These are phyloP conservation scores for Drosophila fuyamai DNA, from an alignment of 1,140 invertebrate genomes.

Conservation along the genomic window DNA sequence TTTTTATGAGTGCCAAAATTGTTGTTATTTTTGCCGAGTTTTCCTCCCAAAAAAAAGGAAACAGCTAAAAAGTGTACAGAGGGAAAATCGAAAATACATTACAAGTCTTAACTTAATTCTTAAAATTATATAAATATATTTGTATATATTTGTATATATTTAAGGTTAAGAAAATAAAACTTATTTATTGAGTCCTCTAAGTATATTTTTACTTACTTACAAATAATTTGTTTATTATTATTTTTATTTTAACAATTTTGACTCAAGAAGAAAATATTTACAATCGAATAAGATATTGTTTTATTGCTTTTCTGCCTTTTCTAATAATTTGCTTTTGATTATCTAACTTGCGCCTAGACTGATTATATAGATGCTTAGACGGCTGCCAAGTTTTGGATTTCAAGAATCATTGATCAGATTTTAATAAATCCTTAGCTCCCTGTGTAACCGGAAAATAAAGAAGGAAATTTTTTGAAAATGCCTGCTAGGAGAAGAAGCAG, in stretches of 20 bases:
- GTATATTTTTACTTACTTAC: too few species aligned
- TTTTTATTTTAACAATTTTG: background rate
- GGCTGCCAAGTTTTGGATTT: too few species aligned
- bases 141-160: too few species aligned
- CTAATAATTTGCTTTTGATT: too few species aligned
- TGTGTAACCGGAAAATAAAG: conserved; percentile 36
- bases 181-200: too few species aligned
- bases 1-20: conserved; percentile 62
- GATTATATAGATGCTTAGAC: too few species aligned
- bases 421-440: background rate
- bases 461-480: conserved; percentile 70
- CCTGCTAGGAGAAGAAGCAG: conserved; percentile 54
- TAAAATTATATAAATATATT: too few species aligned
- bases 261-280: too few species aligned
- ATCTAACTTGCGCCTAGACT: too few species aligned
- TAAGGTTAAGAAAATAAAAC: too few species aligned
- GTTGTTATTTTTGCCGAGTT: conserved; percentile 54
- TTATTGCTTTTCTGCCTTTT: too few species aligned
- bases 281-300: too few species aligned
- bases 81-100: conserved; percentile 7
- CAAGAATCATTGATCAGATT: background rate
- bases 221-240: background rate
- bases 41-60: conserved; percentile 25
- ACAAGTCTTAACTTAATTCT: background rate
- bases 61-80: conserved; percentile 13